Evolutionary conservation across 2,888 invertebrate species (phyloP).

Genomic region (Eueremaeus valkanovi): DNA sequence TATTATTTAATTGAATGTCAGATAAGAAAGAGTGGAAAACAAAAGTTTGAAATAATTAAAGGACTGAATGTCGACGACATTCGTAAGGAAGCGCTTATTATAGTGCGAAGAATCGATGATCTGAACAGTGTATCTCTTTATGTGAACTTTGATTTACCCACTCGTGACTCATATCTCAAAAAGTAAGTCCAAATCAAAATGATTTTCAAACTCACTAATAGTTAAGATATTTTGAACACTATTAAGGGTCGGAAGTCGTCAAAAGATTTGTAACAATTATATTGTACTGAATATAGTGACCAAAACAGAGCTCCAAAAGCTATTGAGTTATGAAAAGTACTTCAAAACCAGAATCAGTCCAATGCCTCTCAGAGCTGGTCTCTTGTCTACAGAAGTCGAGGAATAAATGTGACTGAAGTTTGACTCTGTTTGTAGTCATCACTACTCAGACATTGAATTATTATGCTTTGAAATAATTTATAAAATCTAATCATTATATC

Average conservation of each 20-base stretch:
- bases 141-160: conserved; percentile 5
- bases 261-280: neutral
- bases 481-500: too few relatives aligned
- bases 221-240: neutral
- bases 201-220: neutral
- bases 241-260: neutral
- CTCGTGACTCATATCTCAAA: neutral
- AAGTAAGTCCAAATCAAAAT: neutral
- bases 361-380: too few relatives aligned
- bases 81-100: neutral
- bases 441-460: too few relatives aligned
- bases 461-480: too few relatives aligned
- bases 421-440: too few relatives aligned
- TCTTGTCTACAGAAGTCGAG: too few relatives aligned
- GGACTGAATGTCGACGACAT: neutral
- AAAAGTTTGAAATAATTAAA: neutral
- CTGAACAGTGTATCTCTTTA: neutral
- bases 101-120: neutral
- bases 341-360: neutral
- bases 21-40: neutral
- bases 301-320: neutral
- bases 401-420: too few relatives aligned
- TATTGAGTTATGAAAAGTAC: neutral
- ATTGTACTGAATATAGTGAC: neutral
- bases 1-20: too few relatives aligned